Base-by-base conservation (phyloP, 2,797 vertebrate species). In the Gymnothorax javanicus region DNA sequence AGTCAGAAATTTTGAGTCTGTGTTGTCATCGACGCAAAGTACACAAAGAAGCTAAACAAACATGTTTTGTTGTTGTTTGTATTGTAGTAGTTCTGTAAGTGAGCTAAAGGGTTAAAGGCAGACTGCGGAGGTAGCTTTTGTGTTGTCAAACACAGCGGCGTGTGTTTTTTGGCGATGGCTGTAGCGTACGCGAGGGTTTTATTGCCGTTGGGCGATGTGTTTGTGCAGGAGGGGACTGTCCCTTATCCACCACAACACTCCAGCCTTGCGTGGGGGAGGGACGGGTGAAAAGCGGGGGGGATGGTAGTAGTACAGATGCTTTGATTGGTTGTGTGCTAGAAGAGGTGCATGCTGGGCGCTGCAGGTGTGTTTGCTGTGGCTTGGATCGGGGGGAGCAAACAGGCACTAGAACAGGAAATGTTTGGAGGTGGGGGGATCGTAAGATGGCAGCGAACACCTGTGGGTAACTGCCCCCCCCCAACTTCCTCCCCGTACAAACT, bases 351-450 rank as follows among this genome's bases (percentile, higher is more conserved):
- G 69, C 69, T 73, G 43, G 33, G 5, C 13, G 50, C 13, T 50
- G 73, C 73, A 77, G 73, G 73, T 77, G 73, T 77, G 73, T 77
- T 77, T 77, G 73, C 73, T 7, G 43, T 75, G 71, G 43, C 11
- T 27, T 2, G 6, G 67, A 20, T 75, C 27, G 71, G 7, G 25
- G n/a, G 71, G 25, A 11, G 12, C 1, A 11, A 71, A 33, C 17
- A 9, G 11, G 69, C 69, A 71, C n/a, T 4, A 33, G 25, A 77
- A 13, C 73, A 77, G 73, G 73, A 77, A 77, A 77, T 52, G 73
- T 17, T 4, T 8, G 23, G 58, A 23, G 17, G 62, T 17, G 62
- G 62, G 17, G 3, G 20, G 62, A 3, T 62, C 4, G 59, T 15
- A 62, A 17, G 59, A 17, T 62, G 62, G 62, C 62, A 23, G 0